Evolutionary conservation across 2,113 vertebrate genomes (phyloP).

Genomic region (Prietella phreatophila): DNA sequence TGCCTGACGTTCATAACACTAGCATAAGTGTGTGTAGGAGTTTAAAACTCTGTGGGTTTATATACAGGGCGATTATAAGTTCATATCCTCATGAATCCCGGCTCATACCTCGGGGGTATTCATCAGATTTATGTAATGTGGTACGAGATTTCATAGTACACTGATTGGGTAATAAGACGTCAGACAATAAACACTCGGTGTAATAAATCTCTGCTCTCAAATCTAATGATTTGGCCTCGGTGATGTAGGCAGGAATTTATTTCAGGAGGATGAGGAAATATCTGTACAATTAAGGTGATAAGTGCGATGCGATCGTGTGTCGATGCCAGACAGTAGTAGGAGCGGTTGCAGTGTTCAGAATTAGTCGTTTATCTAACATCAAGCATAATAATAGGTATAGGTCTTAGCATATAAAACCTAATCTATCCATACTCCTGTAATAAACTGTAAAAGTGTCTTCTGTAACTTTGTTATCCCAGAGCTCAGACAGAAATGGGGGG

Average conservation of each 20-base stretch:
- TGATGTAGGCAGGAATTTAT: background rate
- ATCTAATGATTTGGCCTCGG: background rate
- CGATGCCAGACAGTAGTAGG: background rate
- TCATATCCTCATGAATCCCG: no score
- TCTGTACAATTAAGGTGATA: conserved; percentile 1
- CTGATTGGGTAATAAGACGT: background rate
- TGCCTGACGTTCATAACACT: no score
- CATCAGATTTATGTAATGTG: background rate
- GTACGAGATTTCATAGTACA: background rate
- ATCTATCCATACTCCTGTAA: background rate
- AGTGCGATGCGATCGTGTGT: background rate
- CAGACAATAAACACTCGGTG: background rate
- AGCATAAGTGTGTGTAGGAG: background rate
- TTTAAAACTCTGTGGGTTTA: background rate
- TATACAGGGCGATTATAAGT: background rate
- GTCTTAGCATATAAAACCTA: background rate
- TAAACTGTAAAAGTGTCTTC: no score
- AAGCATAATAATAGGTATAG: background rate
- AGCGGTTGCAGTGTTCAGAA: background rate
- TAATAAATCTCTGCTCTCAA: background rate
- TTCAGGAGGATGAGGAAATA: background rate
- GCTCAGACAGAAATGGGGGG: no score
- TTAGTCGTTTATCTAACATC: background rate
- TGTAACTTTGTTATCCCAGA: background rate
- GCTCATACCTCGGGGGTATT: background rate